Conservation (phyloP, 1,140 invertebrate species). For the Apolygus lucorum region DNA sequence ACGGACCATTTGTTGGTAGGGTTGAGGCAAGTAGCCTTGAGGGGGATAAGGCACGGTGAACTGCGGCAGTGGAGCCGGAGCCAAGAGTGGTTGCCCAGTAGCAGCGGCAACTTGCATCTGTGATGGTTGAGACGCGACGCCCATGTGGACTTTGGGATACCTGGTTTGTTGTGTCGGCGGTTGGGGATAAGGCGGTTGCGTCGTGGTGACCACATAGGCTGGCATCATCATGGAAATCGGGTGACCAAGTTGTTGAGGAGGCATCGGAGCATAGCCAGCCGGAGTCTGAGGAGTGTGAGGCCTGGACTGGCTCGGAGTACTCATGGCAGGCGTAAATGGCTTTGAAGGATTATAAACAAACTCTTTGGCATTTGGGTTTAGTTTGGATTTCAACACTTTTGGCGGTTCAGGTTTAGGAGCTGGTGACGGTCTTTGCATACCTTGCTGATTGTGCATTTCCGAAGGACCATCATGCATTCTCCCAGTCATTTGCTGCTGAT, state of each 20-base stretch:
- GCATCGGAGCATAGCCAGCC: constrained; percentile 40
- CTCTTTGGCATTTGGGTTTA: constrained; percentile 83
- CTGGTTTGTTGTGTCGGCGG: constrained; percentile 42
- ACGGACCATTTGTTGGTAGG: constrained; percentile 33
- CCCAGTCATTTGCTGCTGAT: not conserved
- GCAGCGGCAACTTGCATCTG: constrained; percentile 65
- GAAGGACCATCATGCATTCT: not conserved
- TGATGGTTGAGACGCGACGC: constrained; percentile 37
- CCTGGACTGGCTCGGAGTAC: constrained; percentile 56
- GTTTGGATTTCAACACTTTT: constrained; percentile 57
- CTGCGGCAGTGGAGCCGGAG: constrained; percentile 50
- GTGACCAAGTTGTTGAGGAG: constrained; percentile 35
- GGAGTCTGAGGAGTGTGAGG: constrained; percentile 80
- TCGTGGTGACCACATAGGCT: constrained; percentile 39
- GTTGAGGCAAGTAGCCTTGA: constrained; percentile 41
- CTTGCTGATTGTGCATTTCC: not conserved
- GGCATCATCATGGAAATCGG: constrained; percentile 44
- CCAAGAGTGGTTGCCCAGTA: constrained; percentile 73
- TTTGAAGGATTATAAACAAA: constrained; percentile 72
- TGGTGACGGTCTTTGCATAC: not conserved
- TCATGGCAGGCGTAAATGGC: constrained; percentile 72
- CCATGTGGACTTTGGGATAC: constrained; percentile 43
- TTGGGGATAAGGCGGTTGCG: constrained; percentile 38
- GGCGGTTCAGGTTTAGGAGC: constrained; percentile 40
- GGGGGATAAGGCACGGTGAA: constrained; percentile 36